These are phyloP conservation scores for Dendrolimus houi DNA, from an alignment of 2,888 invertebrate species.

Conservation along the genomic window DNA sequence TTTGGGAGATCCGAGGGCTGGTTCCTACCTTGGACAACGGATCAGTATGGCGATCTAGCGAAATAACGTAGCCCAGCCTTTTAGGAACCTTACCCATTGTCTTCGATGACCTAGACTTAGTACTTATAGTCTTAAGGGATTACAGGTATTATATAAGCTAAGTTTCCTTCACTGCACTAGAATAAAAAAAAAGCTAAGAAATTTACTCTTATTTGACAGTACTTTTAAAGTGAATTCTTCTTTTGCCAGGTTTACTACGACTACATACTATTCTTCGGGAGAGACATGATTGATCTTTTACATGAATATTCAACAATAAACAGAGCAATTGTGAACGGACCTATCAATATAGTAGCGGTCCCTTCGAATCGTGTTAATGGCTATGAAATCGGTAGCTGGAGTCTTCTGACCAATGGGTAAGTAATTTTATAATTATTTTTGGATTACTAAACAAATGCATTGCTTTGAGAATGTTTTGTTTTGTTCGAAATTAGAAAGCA, in stretches of 20 bases:
- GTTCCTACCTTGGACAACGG: no score
- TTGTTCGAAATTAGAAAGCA: not conserved
- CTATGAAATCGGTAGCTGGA: conserved; percentile 61
- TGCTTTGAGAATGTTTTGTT: not conserved
- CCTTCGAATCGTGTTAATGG: conserved; percentile 39
- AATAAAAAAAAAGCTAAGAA: no score
- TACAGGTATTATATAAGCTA: no score
- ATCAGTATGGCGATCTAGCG: no score
- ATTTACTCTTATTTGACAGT: no score
- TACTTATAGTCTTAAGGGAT: no score
- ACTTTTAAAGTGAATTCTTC: no score
- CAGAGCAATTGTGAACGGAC: conserved; percentile 41
- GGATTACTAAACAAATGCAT: not conserved
- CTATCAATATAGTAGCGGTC: conserved; percentile 56
- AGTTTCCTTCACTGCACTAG: no score
- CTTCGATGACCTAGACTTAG: no score
- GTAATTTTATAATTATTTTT: conserved; percentile 11
- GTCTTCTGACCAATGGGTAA: conserved; percentile 60
- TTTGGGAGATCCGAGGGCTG: no score
- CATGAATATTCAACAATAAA: conserved; percentile 41
- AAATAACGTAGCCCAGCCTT: no score
- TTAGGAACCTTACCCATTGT: no score
- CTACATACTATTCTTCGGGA: conserved; percentile 46
- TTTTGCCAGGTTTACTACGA: conserved; percentile 23
- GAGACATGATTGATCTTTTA: conserved; percentile 43